phyloP scores from a whole-genome alignment of 2,888 invertebrate genomes.

The Ormyrus pomaceus region DNA sequence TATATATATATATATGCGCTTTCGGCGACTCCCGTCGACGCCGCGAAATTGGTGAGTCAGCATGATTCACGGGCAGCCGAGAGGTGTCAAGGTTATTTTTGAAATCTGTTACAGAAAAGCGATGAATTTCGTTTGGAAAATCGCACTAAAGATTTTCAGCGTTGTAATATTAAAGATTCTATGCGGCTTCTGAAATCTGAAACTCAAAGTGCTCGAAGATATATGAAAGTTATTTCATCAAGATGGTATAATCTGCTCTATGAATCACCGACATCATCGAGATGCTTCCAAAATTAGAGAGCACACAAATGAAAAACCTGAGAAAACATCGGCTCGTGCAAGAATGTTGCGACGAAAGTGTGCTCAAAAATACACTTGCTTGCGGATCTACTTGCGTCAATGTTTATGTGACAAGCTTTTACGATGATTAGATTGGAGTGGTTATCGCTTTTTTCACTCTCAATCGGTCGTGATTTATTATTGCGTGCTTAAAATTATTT shows the following conservation, averaged over 20 bases:
- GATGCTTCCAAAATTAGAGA: constrained; percentile 61
- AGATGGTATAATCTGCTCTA: background rate
- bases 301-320: constrained; percentile 56
- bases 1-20: constrained; percentile 14
- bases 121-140: background rate
- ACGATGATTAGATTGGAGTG: too few species aligned
- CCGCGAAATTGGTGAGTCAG: constrained; percentile 37
- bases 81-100: constrained; percentile 54
- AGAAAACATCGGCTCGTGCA: constrained; percentile 53
- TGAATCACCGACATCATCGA: constrained; percentile 56
- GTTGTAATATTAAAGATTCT: too few species aligned
- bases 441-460: background rate
- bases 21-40: constrained; percentile 19
- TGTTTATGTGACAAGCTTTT: background rate
- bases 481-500: too few species aligned
- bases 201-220: background rate
- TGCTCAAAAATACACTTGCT: background rate
- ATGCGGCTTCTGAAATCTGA: background rate
- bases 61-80: constrained; percentile 42
- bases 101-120: constrained; percentile 27
- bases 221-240: constrained; percentile 12
- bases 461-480: background rate
- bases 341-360: constrained; percentile 2
- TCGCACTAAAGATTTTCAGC: background rate
- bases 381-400: constrained; percentile 4